A percentile compares a stretch with the other conserved stretches of the same genome.
Evolutionary conservation across 2,113 vertebrate species (phyloP).

Genomic region (Diphyllodes magnificus): DNA sequence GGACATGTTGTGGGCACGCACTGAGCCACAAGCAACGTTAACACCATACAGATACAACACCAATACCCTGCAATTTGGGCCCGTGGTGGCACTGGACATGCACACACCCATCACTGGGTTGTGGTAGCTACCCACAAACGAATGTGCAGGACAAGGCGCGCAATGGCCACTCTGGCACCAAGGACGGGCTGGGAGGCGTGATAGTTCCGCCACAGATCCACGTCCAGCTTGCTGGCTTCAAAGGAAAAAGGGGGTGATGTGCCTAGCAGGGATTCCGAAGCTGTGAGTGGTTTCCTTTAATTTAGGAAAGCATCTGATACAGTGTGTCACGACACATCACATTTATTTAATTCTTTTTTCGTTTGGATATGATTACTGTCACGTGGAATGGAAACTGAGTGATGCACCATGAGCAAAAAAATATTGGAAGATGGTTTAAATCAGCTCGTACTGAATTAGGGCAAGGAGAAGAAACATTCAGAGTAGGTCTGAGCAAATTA

Average conservation of each 20-base stretch:
- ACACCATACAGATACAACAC: accelerated
- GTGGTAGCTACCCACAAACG: background rate
- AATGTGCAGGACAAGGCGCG: background rate
- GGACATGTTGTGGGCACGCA: accelerated
- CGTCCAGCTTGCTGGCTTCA: background rate
- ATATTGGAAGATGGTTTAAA: background rate
- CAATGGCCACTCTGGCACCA: background rate
- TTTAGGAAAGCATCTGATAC: constrained; percentile 53
- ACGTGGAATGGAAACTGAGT: constrained; percentile 34
- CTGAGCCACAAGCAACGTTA: background rate
- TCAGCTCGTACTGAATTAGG: background rate
- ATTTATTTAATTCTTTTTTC: constrained; percentile 49
- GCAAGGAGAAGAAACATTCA: background rate
- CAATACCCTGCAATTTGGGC: accelerated
- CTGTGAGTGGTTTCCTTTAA: constrained; percentile 52
- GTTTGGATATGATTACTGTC: constrained; percentile 61
- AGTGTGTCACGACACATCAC: constrained; percentile 28
- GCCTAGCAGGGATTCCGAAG: constrained; percentile 28
- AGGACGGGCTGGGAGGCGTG: background rate
- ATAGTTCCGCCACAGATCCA: background rate
- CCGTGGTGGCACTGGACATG: accelerated
- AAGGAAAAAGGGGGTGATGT: constrained; percentile 29
- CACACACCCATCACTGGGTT: background rate
- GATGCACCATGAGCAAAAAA: background rate
- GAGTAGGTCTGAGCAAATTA: background rate